Percentiles rank a stretch among this genome's conserved stretches.
Conservation (phyloP, 2,797 vertebrate species). For the Rhabdomys pumilio region DNA sequence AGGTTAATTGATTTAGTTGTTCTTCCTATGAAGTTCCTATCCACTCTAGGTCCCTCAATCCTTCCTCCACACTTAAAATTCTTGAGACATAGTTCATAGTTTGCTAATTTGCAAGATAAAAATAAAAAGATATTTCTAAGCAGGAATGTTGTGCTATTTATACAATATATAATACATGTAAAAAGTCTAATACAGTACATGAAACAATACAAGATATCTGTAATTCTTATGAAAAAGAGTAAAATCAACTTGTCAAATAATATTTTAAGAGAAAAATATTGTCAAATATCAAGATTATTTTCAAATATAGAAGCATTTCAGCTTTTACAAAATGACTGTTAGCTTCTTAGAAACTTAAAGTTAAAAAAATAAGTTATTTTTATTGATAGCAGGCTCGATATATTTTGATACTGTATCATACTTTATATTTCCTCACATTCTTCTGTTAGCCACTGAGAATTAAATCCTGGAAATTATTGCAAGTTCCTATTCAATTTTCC, state of each 20-base stretch:
- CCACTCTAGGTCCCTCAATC: not conserved
- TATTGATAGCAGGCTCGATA: not conserved
- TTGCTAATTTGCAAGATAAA: slow-evolving; percentile 8
- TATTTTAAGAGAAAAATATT: not conserved
- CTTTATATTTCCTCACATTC: not conserved
- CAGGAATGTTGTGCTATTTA: not conserved
- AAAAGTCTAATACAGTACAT: not conserved
- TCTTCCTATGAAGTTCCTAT: not conserved
- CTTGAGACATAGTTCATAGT: not conserved
- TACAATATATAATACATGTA: not conserved
- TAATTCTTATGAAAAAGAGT: not conserved
- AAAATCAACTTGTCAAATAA: not conserved
- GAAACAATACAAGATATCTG: not conserved
- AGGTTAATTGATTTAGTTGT: not conserved
- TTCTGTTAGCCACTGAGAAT: not conserved
- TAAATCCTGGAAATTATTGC: slow-evolving; percentile 29
- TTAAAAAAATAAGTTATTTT: not conserved
- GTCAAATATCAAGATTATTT: slow-evolving; percentile 45
- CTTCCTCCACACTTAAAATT: not conserved
- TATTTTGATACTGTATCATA: not conserved
- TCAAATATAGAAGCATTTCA: not conserved
- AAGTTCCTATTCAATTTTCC: slow-evolving; percentile 53
- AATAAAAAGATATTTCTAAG: not conserved
- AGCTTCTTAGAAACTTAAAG: slow-evolving; percentile 7
- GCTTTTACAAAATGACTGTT: not conserved